Conservation (phyloP, 2,113 vertebrate genomes). For the Rostratula benghalensis region DNA sequence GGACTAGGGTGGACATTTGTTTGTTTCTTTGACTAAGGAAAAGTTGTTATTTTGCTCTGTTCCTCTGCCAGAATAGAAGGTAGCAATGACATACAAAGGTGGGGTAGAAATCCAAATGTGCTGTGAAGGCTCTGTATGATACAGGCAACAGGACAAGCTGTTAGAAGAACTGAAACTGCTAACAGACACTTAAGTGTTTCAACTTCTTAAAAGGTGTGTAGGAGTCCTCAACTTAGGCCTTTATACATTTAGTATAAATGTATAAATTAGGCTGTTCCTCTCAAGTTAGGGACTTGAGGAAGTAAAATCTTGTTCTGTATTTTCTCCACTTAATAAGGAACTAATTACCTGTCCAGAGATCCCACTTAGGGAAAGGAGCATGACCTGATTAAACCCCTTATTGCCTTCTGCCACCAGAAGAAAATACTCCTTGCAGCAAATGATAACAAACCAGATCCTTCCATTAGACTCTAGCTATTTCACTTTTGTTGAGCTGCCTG, state of each 20-base stretch:
- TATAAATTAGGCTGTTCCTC: not conserved
- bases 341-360: not conserved
- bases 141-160: not conserved
- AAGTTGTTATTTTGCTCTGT: not conserved
- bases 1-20: not conserved
- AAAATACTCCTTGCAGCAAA: not conserved
- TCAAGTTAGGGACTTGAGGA: not conserved
- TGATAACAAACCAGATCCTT: not conserved
- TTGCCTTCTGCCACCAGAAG: not conserved
- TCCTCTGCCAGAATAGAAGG: not conserved
- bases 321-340: not conserved
- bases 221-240: not conserved
- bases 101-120: not conserved
- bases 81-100: not conserved
- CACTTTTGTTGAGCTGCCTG: not conserved
- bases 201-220: not conserved
- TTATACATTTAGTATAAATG: not conserved
- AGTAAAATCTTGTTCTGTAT: not conserved
- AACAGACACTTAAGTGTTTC: not conserved
- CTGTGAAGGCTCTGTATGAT: not conserved
- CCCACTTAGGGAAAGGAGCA: not conserved
- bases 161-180: not conserved
- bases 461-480: not conserved
- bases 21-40: not conserved
- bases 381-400: not conserved